Evolutionary conservation across 1,140 invertebrate genomes (phyloP).

Genomic region (Apis dorsata): DNA sequence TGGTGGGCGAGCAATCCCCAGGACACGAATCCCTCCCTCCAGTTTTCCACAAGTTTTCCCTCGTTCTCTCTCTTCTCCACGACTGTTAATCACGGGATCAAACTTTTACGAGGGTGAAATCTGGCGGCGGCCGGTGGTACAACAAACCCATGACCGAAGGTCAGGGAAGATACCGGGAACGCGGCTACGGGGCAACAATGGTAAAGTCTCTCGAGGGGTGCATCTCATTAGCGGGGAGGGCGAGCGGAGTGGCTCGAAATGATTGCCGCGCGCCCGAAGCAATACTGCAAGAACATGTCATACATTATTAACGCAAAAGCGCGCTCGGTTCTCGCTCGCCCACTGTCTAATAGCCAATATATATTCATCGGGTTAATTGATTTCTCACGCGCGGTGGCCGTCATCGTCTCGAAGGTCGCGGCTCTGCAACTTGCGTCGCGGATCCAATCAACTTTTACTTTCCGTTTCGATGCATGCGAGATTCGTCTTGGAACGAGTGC

Average conservation of each 20-base stretch:
- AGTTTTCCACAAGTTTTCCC: constrained; percentile 31
- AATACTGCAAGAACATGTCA: constrained; percentile 67
- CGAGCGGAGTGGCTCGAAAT: constrained; percentile 36
- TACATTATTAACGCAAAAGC: constrained; percentile 65
- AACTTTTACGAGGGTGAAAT: constrained; percentile 57
- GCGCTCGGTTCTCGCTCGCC: constrained; percentile 23
- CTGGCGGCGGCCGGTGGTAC: constrained; percentile 35
- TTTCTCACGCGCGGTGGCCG: constrained; percentile 56
- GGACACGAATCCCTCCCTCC: background rate
- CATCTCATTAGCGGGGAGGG: constrained; percentile 57
- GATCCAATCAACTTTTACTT: constrained; percentile 40
- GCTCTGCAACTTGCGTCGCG: constrained; percentile 19
- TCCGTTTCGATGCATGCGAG: constrained; percentile 37
- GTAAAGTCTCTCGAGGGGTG: constrained; percentile 58
- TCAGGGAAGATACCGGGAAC: constrained; percentile 52
- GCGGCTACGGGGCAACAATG: constrained; percentile 57
- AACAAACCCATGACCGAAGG: constrained; percentile 51
- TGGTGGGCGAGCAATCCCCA: background rate
- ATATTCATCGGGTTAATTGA: constrained; percentile 69
- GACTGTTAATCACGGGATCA: constrained; percentile 53
- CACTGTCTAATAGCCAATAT: constrained; percentile 69
- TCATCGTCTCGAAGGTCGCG: constrained; percentile 53
- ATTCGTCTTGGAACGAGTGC: background rate
- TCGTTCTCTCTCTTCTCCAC: constrained; percentile 4
- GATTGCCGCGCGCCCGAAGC: constrained; percentile 60